Conservation (phyloP, 2,797 vertebrate genomes). For the Miopithecus talapoin region DNA sequence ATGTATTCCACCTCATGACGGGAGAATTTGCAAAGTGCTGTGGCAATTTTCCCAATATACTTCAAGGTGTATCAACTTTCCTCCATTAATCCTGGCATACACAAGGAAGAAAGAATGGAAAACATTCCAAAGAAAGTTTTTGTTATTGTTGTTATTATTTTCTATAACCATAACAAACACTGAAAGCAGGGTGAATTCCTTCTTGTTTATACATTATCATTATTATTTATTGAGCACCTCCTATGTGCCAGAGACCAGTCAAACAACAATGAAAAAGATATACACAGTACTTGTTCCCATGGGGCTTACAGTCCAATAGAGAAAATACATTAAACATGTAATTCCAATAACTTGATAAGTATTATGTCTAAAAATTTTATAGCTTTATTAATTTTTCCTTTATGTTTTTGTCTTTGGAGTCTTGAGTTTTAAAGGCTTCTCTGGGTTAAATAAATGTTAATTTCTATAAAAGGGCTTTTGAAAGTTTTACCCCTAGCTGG, state of each 20-base stretch:
- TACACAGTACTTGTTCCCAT: background rate
- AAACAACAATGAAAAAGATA: slow-evolving; percentile 3
- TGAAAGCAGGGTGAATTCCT: background rate
- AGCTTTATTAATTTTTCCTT: background rate
- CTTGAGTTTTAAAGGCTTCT: background rate
- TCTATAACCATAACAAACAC: background rate
- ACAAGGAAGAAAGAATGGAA: slow-evolving; percentile 74
- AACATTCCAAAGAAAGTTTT: slow-evolving; percentile 75
- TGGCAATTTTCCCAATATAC: background rate
- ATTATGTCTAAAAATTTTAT: background rate
- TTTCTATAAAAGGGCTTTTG: slow-evolving; percentile 5
- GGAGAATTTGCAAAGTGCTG: background rate
- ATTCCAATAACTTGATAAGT: background rate
- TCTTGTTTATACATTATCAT: background rate
- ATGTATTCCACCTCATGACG: background rate
- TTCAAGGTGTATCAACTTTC: slow-evolving; percentile 63
- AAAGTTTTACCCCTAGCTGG: background rate
- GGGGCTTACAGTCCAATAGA: background rate
- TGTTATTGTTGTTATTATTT: slow-evolving; percentile 27
- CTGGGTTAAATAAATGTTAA: background rate
- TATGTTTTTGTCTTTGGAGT: slow-evolving; percentile 8
- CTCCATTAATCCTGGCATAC: slow-evolving; percentile 78
- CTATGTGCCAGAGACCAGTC: background rate
- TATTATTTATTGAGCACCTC: slow-evolving; percentile 68
- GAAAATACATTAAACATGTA: slow-evolving; percentile 23